Evolutionary conservation across 2,888 invertebrate species (phyloP).

Genomic region (Bugulina stolonifera): DNA sequence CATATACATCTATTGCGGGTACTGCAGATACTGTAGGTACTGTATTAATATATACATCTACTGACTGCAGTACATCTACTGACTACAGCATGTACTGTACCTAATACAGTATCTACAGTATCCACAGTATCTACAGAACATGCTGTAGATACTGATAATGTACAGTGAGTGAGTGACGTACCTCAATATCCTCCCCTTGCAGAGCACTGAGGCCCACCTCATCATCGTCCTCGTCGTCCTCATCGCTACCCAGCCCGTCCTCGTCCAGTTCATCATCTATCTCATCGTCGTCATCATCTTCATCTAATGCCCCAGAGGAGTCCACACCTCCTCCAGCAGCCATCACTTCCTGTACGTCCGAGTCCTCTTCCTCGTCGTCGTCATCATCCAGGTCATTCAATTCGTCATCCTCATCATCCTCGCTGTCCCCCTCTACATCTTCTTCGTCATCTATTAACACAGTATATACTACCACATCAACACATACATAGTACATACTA

Average conservation of each 20-base stretch:
- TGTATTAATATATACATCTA: no score
- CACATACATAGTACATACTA: conserved; percentile 28
- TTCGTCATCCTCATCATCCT: conserved; percentile 55
- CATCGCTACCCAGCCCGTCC: conserved; percentile 70
- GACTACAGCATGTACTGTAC: no score
- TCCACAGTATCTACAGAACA: no score
- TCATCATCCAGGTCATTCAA: conserved; percentile 31
- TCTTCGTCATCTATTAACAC: conserved; percentile 39
- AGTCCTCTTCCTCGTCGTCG: neutral
- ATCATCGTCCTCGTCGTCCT: conserved; percentile 64
- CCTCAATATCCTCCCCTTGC: conserved; percentile 31
- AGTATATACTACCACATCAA: conserved; percentile 29
- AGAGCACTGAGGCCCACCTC: conserved; percentile 62
- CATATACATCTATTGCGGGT: no score
- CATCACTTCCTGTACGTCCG: conserved; percentile 44
- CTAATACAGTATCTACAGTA: no score
- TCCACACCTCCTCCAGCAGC: conserved; percentile 57
- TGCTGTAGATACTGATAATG: neutral
- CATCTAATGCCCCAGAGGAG: conserved; percentile 42
- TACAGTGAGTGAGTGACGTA: neutral
- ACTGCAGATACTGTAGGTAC: no score
- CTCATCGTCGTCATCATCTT: conserved; percentile 46
- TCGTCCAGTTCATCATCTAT: conserved; percentile 65
- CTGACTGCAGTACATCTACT: no score
- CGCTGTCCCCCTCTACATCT: conserved; percentile 59